phyloP scores from a whole-genome alignment of 2,113 vertebrate genomes.

The Coptodon rendalli region DNA sequence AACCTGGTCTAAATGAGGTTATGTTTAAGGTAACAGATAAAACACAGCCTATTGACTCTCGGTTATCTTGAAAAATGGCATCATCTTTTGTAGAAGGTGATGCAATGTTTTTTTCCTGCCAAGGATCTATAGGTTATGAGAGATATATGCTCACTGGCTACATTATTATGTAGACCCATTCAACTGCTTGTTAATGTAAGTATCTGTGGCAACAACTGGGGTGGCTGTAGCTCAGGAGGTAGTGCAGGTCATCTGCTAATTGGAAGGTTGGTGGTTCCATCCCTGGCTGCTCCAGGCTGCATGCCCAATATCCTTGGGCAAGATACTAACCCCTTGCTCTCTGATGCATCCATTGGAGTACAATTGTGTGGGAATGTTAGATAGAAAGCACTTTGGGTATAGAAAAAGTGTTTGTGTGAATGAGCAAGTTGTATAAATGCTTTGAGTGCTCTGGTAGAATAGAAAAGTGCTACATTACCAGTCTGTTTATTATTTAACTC shows the following conservation, averaged over 20 bases:
- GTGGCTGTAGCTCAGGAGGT: background rate
- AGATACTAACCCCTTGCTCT: background rate
- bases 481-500: background rate
- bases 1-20: background rate
- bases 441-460: background rate
- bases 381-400: background rate
- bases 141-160: background rate
- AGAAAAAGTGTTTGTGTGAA: background rate
- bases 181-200: background rate
- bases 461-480: background rate
- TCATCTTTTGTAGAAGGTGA: background rate
- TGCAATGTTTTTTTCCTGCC: background rate
- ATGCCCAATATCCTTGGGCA: background rate
- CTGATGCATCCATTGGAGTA: background rate
- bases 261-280: background rate
- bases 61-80: background rate
- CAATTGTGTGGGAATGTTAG: background rate
- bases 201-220: background rate
- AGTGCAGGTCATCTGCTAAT: background rate
- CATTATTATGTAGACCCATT: background rate
- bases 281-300: background rate
- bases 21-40: background rate
- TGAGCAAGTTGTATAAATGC: background rate
- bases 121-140: background rate
- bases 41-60: background rate